Percentiles rank a stretch among this genome's conserved stretches.
phyloP scores from a whole-genome alignment of 1,140 invertebrate genomes.

The Drosophila sp. region DNA sequence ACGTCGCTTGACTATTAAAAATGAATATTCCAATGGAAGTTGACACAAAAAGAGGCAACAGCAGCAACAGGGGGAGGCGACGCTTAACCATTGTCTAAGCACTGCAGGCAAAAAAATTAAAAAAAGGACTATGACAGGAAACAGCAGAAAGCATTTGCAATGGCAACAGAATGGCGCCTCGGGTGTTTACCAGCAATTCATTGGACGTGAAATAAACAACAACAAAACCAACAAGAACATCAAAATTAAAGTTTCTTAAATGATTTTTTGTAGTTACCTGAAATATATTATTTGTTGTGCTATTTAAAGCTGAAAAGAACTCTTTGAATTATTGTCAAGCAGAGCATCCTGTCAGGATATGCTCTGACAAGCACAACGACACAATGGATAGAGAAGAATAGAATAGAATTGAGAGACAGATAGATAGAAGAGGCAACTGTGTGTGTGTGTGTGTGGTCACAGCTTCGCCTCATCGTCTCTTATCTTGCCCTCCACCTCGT shows the following conservation, averaged over 20 bases:
- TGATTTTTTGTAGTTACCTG: constrained; percentile 20
- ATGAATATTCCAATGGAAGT: constrained; percentile 51
- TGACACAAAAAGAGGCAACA: constrained; percentile 31
- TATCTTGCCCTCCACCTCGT: neutral
- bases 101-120: constrained; percentile 54
- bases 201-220: constrained; percentile 42
- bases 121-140: constrained; percentile 57
- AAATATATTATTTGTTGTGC: constrained; percentile 24
- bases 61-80: constrained; percentile 22
- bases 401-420: constrained; percentile 29
- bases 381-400: constrained; percentile 15
- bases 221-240: neutral
- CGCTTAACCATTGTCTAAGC: constrained; percentile 73
- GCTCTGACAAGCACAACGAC: constrained; percentile 20
- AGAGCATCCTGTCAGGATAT: constrained; percentile 10
- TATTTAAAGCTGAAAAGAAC: constrained; percentile 41
- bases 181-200: constrained; percentile 66
- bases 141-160: constrained; percentile 64
- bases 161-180: constrained; percentile 58
- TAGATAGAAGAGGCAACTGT: constrained; percentile 24
- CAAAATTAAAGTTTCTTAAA: constrained; percentile 30
- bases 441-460: constrained; percentile 9
- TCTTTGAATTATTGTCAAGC: constrained; percentile 24
- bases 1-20: constrained; percentile 55
- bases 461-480: constrained; percentile 25